These are phyloP conservation scores for Siniperca chuatsi DNA, from an alignment of 2,113 vertebrate genomes.

Conservation along the genomic window DNA sequence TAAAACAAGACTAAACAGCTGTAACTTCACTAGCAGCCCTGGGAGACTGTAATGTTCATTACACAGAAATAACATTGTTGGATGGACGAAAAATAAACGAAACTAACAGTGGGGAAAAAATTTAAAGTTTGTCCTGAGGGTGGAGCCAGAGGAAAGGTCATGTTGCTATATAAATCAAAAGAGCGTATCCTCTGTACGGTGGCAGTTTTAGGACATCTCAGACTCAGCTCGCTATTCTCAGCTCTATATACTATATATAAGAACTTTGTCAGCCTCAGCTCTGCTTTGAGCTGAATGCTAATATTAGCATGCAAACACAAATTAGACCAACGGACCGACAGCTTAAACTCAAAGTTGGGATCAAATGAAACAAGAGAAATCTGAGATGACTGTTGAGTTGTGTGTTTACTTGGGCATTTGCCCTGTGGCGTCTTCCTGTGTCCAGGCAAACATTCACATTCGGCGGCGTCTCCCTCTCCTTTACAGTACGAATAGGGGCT, in stretches of 20 bases:
- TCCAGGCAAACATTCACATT: constrained; percentile 89
- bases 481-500: constrained; percentile 85
- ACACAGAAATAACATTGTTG: background rate
- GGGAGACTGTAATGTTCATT: background rate
- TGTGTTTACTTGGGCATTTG: constrained; percentile 72
- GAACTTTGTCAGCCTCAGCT: background rate
- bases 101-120: background rate
- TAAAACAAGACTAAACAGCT: background rate
- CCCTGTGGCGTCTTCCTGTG: constrained; percentile 70
- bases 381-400: background rate
- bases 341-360: no score
- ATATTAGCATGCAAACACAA: background rate
- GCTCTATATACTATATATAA: background rate
- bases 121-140: background rate
- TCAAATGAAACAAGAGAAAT: background rate
- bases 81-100: background rate
- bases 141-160: background rate
- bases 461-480: constrained; percentile 53
- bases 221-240: background rate
- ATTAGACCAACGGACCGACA: background rate
- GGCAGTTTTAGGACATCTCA: background rate
- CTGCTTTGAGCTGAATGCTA: background rate
- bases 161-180: background rate
- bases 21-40: no score
- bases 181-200: background rate